Base-by-base conservation (phyloP, 2,113 vertebrate species). In the Actinemys pallida region DNA sequence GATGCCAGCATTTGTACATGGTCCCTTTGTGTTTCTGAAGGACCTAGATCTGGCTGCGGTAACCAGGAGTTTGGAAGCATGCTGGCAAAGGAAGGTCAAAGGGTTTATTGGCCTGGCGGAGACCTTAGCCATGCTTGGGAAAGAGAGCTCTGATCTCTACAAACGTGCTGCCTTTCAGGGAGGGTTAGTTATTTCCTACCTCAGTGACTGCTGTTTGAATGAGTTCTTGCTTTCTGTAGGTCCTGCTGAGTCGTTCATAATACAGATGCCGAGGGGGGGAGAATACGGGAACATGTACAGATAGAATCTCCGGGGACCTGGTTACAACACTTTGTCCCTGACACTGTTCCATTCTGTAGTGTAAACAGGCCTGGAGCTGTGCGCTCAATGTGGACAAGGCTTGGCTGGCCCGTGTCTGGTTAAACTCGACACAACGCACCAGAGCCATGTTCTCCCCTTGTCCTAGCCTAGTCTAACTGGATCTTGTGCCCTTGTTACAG, bases 131-230 rank as follows among this genome's bases (percentile, higher is more conserved):
- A 4, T n/a, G 62, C 16, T 9, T 13, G 31, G 29, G 59, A 59
- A 35, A 17, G 35, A n/a, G 8, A n/a, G 62, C 8, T 16, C 14
- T 19, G 62, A n/a, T 17, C 35, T n/a, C 29, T 62, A 14, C 59
- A 17, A n/a, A 47, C 56, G 81, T 4, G 20, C 86, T 84, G 92
- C 95, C 95, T 52, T 35, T 39, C 84, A 5, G 86, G 92, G 87
- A 92, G 54, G 20, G 8, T 9, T 14, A 2, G 69, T 47, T 89
- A 47, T 3, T 90, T 95, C 94, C 96, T 96, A 93, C 96, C 96
- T 97, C 95, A 95, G 84, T 42, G 83, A 82, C 86, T 84, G 93
- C 57, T 83, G n/a, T 69, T 24, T 53, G 53, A 2, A 31, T 5
- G 49, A 12, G 27, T 20, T 76, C 47, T 3, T 25, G 0, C 13